Evolutionary conservation across 2,113 vertebrate genomes (phyloP).

Genomic region (Nothoprocta pentlandii): DNA sequence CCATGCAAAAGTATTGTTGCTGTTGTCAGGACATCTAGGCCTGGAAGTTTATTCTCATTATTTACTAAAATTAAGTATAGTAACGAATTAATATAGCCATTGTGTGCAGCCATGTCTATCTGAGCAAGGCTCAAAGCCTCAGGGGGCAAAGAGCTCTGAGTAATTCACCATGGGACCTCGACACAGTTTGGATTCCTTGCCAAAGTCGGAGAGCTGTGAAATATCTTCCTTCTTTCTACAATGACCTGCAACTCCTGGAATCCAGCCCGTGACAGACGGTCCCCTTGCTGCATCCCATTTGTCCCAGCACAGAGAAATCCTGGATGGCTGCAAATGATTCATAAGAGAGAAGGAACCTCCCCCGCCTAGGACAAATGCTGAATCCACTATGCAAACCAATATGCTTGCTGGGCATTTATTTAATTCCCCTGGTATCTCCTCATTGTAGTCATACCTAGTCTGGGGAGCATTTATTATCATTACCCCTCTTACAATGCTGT

Average conservation of each 20-base stretch:
- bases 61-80: conserved; percentile 4
- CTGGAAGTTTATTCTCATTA: neutral
- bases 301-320: neutral
- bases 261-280: neutral
- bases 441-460: neutral
- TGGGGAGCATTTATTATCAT: conserved; percentile 54
- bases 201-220: neutral
- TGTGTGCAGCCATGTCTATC: neutral
- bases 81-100: neutral
- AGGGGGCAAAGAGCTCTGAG: neutral
- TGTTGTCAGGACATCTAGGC: neutral
- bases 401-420: conserved; percentile 42
- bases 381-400: conserved; percentile 27
- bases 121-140: neutral
- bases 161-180: neutral
- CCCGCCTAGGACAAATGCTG: conserved; percentile 15
- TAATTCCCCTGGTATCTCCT: conserved; percentile 41
- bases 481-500: conserved; percentile 48
- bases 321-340: conserved; percentile 36
- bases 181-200: neutral
- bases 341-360: conserved; percentile 23
- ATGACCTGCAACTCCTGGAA: neutral
- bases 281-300: conserved; percentile 32
- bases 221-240: conserved; percentile 23
- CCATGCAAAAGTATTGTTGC: neutral